Percentiles rank a stretch among this genome's conserved stretches.
These are phyloP conservation scores for Romanogobio albipinnatus DNA, from an alignment of 2,113 vertebrate species.

Conservation along the genomic window DNA sequence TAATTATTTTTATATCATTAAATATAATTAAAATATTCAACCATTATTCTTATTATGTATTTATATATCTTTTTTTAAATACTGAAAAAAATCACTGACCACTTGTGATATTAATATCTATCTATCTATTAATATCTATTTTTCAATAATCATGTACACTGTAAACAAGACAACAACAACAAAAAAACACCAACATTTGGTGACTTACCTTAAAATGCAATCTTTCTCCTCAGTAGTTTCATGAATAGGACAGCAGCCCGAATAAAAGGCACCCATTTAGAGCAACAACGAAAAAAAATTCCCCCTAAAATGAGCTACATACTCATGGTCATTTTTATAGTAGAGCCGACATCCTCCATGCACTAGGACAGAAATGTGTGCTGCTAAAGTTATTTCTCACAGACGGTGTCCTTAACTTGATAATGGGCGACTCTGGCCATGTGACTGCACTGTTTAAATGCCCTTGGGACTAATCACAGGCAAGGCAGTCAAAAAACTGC, in stretches of 20 bases:
- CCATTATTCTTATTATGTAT: too few relatives aligned
- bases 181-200: neutral
- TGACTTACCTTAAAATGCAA: constrained; percentile 68
- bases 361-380: neutral
- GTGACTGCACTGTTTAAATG: constrained; percentile 42
- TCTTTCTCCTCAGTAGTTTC: constrained; percentile 66
- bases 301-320: neutral
- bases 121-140: neutral
- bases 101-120: too few relatives aligned
- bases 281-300: neutral
- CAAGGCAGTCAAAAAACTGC: neutral
- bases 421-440: constrained; percentile 14
- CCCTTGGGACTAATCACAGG: neutral
- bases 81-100: too few relatives aligned
- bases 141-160: neutral
- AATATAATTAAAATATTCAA: too few relatives aligned
- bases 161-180: neutral
- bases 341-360: neutral
- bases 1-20: too few relatives aligned
- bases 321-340: neutral
- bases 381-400: constrained; percentile 20
- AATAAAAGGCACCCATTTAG: constrained; percentile 65
- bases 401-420: constrained; percentile 36
- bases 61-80: too few relatives aligned
- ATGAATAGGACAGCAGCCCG: constrained; percentile 66